Percentiles rank a stretch among this genome's conserved stretches.
Evolutionary conservation across 92 coral and sea anemone species (phyloP).

Genomic region (Phymanthus crucifer): DNA sequence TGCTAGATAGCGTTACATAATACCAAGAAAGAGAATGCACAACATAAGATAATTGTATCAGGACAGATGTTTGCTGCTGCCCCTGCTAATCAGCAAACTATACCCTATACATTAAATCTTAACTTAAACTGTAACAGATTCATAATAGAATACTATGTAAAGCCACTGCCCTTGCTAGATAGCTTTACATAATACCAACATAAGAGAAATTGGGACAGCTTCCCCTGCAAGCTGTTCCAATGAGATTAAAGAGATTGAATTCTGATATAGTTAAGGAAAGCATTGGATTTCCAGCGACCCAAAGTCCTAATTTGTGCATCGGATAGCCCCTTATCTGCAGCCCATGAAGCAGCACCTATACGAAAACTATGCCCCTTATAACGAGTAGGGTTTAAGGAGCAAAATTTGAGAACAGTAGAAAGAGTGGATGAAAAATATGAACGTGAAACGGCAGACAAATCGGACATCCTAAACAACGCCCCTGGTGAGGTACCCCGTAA

Average conservation of each 20-base stretch:
- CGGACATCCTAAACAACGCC: conserved; percentile 39
- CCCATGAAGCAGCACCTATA: background rate
- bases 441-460: conserved; percentile 49
- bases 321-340: conserved; percentile 32
- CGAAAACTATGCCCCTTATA: conserved; percentile 21
- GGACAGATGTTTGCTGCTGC: too few species aligned
- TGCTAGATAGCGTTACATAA: too few species aligned
- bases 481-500: conserved; percentile 55
- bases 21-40: too few species aligned
- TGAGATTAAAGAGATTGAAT: background rate
- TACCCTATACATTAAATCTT: too few species aligned
- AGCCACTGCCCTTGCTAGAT: background rate
- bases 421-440: conserved; percentile 45
- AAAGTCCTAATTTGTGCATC: conserved; percentile 35
- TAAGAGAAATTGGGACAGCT: background rate
- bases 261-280: conserved; percentile 6
- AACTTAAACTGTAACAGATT: background rate
- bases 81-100: too few species aligned
- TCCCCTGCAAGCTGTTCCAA: background rate
- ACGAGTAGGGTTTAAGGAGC: conserved; percentile 46
- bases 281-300: conserved; percentile 63
- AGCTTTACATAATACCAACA: background rate
- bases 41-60: too few species aligned
- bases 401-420: conserved; percentile 31
- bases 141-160: background rate